Evolutionary conservation across 2,113 vertebrate species (phyloP).

Genomic region (Podarcis cretensis): DNA sequence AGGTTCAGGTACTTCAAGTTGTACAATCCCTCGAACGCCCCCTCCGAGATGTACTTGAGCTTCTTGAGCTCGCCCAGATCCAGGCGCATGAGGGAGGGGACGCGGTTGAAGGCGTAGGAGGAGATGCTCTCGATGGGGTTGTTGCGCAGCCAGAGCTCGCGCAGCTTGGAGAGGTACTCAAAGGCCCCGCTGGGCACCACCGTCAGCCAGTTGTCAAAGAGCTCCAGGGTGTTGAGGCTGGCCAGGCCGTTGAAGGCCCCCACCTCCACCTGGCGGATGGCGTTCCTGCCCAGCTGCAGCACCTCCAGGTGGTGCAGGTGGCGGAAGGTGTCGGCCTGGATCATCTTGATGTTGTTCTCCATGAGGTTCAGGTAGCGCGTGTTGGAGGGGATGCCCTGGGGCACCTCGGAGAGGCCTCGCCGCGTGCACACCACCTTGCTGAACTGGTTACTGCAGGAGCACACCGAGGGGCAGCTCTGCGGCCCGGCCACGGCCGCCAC

Average conservation of each 20-base stretch:
- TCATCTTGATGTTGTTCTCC: constrained; percentile 98
- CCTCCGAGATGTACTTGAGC: constrained; percentile 97
- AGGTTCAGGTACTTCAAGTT: constrained; percentile 98
- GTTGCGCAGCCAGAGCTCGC: constrained; percentile 97
- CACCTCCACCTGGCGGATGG: constrained; percentile 97
- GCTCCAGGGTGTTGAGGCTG: constrained; percentile 97
- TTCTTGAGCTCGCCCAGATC: constrained; percentile 96
- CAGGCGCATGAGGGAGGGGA: constrained; percentile 95
- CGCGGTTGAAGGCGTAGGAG: constrained; percentile 96
- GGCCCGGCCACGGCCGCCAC: constrained; percentile 81
- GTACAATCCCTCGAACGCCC: constrained; percentile 94
- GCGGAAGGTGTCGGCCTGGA: constrained; percentile 96
- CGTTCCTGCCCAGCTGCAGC: constrained; percentile 93
- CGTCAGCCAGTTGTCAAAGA: constrained; percentile 97
- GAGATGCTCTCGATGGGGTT: constrained; percentile 99
- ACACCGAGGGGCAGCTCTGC: constrained; percentile 94
- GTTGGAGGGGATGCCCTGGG: constrained; percentile 92
- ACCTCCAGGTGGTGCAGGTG: constrained; percentile 97
- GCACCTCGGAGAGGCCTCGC: constrained; percentile 88
- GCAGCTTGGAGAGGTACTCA: constrained; percentile 96
- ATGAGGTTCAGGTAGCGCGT: constrained; percentile 97
- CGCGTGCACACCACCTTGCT: constrained; percentile 98
- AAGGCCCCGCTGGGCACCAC: constrained; percentile 98
- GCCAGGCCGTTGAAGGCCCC: constrained; percentile 97
- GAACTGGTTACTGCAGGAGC: constrained; percentile 97